Percentiles rank a stretch among this genome's conserved stretches.
Conservation (phyloP, 1,140 invertebrate genomes). For the Heliconius eleuchia region DNA sequence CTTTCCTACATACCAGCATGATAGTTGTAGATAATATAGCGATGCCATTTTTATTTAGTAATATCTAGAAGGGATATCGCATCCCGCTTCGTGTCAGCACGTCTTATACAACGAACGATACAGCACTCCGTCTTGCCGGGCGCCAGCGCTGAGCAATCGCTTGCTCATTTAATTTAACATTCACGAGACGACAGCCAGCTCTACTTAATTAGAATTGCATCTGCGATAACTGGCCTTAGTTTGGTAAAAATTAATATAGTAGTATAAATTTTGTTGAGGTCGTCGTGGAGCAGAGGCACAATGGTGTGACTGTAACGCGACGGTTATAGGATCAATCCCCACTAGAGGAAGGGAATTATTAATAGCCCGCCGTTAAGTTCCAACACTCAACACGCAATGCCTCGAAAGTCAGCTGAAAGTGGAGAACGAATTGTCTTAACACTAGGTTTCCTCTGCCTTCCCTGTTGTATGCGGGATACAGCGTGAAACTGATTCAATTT, state of each 20-base stretch:
- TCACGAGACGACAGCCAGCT: constrained; percentile 7
- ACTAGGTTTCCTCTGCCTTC: too few species aligned
- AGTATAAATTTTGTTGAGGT: too few species aligned
- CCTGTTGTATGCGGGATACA: too few species aligned
- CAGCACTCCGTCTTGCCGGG: background rate
- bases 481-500: too few species aligned
- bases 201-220: constrained; percentile 19
- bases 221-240: background rate
- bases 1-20: background rate
- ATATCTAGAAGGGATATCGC: background rate
- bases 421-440: too few species aligned
- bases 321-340: too few species aligned
- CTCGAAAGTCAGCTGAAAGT: too few species aligned
- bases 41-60: constrained; percentile 8
- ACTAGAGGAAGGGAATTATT: too few species aligned
- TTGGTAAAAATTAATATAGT: background rate
- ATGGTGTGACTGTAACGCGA: too few species aligned
- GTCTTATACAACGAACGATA: constrained; percentile 13
- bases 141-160: background rate
- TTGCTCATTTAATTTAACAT: constrained; percentile 14
- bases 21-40: background rate
- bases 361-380: too few species aligned
- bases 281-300: too few species aligned
- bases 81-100: constrained; percentile 7
- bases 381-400: too few species aligned